Base-by-base conservation (phyloP, 2,797 vertebrate species). In the Simalia tracyae region DNA sequence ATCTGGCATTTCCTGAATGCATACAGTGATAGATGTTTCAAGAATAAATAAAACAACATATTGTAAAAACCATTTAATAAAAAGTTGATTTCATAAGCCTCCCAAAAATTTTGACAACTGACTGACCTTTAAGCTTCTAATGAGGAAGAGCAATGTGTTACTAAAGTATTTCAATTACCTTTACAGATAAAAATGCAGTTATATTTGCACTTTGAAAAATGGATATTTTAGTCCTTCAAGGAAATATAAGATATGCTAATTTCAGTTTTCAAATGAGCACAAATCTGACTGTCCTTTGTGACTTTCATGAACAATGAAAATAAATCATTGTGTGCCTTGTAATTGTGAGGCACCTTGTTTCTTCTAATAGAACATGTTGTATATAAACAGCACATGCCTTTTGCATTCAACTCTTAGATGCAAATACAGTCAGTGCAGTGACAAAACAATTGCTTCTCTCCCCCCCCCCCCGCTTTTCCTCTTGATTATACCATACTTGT, bases 111-210 rank as follows among this genome's bases (percentile, higher is more conserved):
- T 42, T 86, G 59, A 91, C 15, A 86, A 95, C 89, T 88, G 1
- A 57, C 66, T 95, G 86, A 31, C 92, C 96, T 95, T 96, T 96
- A 66, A 87, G 46, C 91, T 89, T 92, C 86, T 94, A 91, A 91
- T 91, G 87, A 87, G 93, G 94, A 59, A 94, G 19, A 86, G 68
- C 90, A 92, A 68, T 93, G 84, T 10, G 90, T 95, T 95, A 93
- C 3, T 54, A 94, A 96, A 94, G 17, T 9, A 66, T 93, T 92
- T 84, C 89, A 72, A 56, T 92, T 95, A 94, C 92, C 86, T 95
- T 94, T 59, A 91, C 56, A 66, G 87, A 94, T 94, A 96, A 92
- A 42, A 94, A 94, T 93, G 89, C 93, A 92, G 46, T 92, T 0
- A 24, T 96, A 93, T 95, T 91, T n/a, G 94, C 94, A 46, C 36